Evolutionary conservation across 2,888 invertebrate genomes (phyloP).

Genomic region (Macrosoma leucophasiata): DNA sequence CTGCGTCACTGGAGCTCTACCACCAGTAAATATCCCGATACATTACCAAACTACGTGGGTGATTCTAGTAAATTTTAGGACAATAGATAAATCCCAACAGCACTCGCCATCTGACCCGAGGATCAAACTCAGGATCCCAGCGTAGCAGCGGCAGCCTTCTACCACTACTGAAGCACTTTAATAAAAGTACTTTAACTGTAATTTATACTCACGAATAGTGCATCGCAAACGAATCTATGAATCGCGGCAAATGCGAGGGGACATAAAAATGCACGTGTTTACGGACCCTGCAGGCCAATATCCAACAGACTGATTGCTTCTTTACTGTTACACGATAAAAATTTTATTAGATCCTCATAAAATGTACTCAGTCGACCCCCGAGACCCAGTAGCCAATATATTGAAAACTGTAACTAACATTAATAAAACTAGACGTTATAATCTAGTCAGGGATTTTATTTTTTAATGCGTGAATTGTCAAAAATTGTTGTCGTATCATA

Average conservation of each 20-base stretch:
- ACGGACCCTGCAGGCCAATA: conserved; percentile 69
- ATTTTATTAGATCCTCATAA: conserved; percentile 71
- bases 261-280: conserved; percentile 73
- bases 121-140: too few species aligned
- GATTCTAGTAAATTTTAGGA: too few species aligned
- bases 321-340: conserved; percentile 76
- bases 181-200: too few species aligned
- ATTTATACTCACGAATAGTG: conserved; percentile 6
- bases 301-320: conserved; percentile 73
- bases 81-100: too few species aligned
- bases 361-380: conserved; percentile 65
- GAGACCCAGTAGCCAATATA: conserved; percentile 70
- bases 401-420: conserved; percentile 66
- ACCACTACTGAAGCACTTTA: too few species aligned
- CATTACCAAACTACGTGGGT: too few species aligned
- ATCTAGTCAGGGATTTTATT: background rate
- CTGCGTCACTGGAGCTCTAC: too few species aligned
- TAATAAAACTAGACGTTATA: conserved; percentile 40
- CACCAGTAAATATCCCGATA: too few species aligned
- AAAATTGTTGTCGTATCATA: too few species aligned
- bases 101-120: too few species aligned
- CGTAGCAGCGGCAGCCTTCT: too few species aligned
- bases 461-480: background rate
- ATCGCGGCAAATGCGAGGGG: conserved; percentile 49
- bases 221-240: conserved; percentile 35